Conservation (phyloP, 2,113 vertebrate genomes). For the Tragelaphus imberbis region DNA sequence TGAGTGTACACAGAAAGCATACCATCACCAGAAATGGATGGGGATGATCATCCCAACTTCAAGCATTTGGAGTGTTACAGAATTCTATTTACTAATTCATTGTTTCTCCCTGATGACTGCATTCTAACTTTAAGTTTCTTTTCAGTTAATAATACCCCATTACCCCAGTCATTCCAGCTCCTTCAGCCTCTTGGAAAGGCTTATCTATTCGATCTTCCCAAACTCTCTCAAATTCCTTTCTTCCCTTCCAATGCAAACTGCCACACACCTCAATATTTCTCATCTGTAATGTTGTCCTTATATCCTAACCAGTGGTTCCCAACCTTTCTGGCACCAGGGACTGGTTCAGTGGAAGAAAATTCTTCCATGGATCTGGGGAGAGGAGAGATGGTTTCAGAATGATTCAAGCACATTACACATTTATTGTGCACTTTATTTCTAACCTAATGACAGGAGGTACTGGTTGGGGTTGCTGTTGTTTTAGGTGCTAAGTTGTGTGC, state of each 20-base stretch:
- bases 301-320: neutral
- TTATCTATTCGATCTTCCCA: neutral
- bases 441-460: neutral
- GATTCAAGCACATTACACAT: neutral
- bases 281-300: neutral
- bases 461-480: neutral
- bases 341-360: neutral
- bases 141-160: neutral
- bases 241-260: conserved; percentile 6
- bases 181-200: neutral
- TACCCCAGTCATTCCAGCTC: neutral
- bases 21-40: neutral
- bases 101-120: neutral
- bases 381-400: neutral
- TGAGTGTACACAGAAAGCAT: neutral
- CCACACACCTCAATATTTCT: neutral
- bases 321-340: neutral
- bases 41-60: neutral
- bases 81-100: neutral
- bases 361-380: neutral
- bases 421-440: neutral
- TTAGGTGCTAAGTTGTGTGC: neutral
- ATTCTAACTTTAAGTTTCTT: neutral
- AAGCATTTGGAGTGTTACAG: neutral
- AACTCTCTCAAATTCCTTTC: neutral